phyloP scores from a whole-genome alignment of 2,797 vertebrate species.

The Manis pentadactyla region DNA sequence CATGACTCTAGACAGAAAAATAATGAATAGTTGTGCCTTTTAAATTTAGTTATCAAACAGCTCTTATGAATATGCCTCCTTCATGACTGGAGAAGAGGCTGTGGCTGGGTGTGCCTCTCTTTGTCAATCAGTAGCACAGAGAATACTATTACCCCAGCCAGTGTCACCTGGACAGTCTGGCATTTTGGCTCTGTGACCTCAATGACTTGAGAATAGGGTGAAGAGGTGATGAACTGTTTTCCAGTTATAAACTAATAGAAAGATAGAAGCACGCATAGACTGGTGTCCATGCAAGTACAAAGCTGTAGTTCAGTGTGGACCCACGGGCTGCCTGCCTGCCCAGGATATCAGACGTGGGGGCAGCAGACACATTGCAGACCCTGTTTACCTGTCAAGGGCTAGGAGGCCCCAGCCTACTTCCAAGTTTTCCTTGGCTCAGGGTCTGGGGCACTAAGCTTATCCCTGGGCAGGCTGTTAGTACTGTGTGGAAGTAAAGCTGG shows the following conservation, averaged over 20 bases:
- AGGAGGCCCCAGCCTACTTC: neutral
- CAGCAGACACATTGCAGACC: neutral
- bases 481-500: neutral
- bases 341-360: neutral
- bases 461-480: neutral
- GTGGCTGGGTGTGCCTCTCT: neutral
- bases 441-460: neutral
- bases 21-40: neutral
- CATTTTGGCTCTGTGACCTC: neutral
- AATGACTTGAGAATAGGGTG: neutral
- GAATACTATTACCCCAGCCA: neutral
- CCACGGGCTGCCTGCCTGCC: neutral
- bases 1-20: neutral
- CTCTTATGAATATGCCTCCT: neutral
- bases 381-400: neutral
- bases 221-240: neutral
- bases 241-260: neutral
- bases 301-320: rapidly evolving
- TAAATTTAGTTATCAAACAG: neutral
- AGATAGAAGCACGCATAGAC: neutral
- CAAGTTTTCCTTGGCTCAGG: neutral
- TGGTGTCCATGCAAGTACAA: no score
- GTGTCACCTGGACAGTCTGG: neutral
- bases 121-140: neutral
- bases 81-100: neutral